Evolutionary conservation across 2,797 vertebrate genomes (phyloP).

Genomic region (Coccyzus lansbergi): DNA sequence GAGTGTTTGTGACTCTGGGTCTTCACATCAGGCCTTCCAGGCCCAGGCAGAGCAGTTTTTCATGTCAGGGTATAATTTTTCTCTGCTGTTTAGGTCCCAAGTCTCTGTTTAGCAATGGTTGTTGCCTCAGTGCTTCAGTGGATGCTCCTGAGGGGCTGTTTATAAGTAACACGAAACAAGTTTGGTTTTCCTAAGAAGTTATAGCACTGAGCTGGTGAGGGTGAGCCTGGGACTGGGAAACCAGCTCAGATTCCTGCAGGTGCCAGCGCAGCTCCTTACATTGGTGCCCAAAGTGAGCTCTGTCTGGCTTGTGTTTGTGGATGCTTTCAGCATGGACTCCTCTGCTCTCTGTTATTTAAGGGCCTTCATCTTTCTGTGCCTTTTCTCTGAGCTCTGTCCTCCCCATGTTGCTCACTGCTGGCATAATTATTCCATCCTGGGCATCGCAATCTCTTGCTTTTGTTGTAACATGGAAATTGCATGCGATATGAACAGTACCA

Average conservation of each 20-base stretch:
- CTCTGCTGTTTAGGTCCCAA: not conserved
- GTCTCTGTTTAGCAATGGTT: not conserved
- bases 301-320: not conserved
- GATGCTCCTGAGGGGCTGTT: not conserved
- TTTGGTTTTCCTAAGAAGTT: not conserved
- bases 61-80: fast-evolving
- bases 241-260: not conserved
- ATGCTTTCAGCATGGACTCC: not conserved
- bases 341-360: not conserved
- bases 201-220: not conserved
- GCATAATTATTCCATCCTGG: not conserved
- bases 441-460: not conserved
- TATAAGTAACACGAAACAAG: not conserved
- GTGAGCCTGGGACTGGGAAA: not conserved
- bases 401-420: not conserved
- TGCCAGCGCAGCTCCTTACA: not conserved
- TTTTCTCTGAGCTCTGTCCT: not conserved
- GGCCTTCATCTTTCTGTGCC: not conserved
- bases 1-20: not conserved
- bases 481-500: not conserved
- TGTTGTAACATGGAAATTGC: not conserved
- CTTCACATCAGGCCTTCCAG: not conserved
- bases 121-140: not conserved
- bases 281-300: not conserved
- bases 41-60: not conserved